These are phyloP conservation scores for Athrips mouffetella DNA, from an alignment of 2,888 invertebrate genomes.

Conservation along the genomic window DNA sequence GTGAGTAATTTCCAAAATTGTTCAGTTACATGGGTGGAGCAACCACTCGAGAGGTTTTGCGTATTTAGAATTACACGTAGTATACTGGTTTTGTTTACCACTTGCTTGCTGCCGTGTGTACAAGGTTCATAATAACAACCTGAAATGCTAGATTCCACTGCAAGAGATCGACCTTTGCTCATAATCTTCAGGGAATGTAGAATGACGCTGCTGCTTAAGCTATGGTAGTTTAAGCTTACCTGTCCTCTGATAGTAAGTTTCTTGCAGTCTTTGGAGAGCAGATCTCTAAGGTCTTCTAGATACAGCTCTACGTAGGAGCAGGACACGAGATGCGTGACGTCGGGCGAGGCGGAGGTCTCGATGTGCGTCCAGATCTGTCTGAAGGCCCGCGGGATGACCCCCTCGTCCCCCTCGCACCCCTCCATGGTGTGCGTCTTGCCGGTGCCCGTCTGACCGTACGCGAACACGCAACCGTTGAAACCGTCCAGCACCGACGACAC, in stretches of 20 bases:
- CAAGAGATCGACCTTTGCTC: too few relatives aligned
- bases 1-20: too few relatives aligned
- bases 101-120: too few relatives aligned
- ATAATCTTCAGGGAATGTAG: too few relatives aligned
- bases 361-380: conserved; percentile 98
- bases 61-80: too few relatives aligned
- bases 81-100: too few relatives aligned
- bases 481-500: conserved; percentile 97
- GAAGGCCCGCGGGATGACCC: conserved; percentile 97
- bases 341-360: conserved; percentile 86
- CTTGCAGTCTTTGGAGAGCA: conserved; percentile 85
- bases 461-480: conserved; percentile 99
- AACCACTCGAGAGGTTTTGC: too few relatives aligned
- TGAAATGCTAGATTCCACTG: too few relatives aligned
- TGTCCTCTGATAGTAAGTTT: conserved; percentile 76
- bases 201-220: too few relatives aligned
- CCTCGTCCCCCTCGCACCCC: conserved; percentile 83
- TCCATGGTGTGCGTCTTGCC: conserved; percentile 90
- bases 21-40: too few relatives aligned
- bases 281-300: conserved; percentile 90
- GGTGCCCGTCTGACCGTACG: conserved; percentile 99
- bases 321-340: conserved; percentile 96
- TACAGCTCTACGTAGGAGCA: conserved; percentile 99
- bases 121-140: too few relatives aligned
- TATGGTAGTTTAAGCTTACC: neutral